Evolutionary conservation across 92 coral and sea anemone species (phyloP), one percentile per base, ranked within the genome.

Genomic region (Phymanthus crucifer): DNA sequence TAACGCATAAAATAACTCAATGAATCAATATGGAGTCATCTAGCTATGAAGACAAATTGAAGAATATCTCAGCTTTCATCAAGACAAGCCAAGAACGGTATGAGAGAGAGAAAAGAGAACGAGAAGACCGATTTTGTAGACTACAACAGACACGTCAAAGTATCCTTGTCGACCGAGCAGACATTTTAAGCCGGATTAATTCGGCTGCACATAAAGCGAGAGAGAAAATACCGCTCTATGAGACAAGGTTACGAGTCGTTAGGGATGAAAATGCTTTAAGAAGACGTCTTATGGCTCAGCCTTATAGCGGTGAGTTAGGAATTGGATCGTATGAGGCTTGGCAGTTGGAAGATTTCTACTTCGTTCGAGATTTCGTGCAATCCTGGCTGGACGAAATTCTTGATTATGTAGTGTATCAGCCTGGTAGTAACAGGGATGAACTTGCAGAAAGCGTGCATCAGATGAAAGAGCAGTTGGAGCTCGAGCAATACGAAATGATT

Each of bases 281-380:
- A 61, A 66, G 40, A 66, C 78, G 80, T 27, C 36, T 77, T 45
- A 46, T 84, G 58, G 69, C 76, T 19, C 79, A 71, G 74, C 94
- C 94, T 36, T 92, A 92, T 71, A 70, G 74, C 18, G 97, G 97
- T 4, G 97, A 92, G 73, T 70, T 92, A 68, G 97, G 94, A 6
- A 78, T 83, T 21, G 94, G 94, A 2, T 87, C 97, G 8, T 92
- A 92, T 34, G 94, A 92, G 72, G 92, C 97, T 0, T 90, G 94
- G 91, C 97, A 92, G 70, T 76, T 92, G 24, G 94, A 90, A 47
- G 94, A 92, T 74, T 90, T 92, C 52, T 84, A 87, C 71, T 87
- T 92, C 71, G 89, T 92, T 37, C 90, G 97, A 26, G 94, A 85
- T 26, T 92, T 92, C 32, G 79, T 92, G n/a, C 71, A 80, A 43